Conservation (phyloP, 2,113 vertebrate species). For the Ranitomeya imitator region DNA sequence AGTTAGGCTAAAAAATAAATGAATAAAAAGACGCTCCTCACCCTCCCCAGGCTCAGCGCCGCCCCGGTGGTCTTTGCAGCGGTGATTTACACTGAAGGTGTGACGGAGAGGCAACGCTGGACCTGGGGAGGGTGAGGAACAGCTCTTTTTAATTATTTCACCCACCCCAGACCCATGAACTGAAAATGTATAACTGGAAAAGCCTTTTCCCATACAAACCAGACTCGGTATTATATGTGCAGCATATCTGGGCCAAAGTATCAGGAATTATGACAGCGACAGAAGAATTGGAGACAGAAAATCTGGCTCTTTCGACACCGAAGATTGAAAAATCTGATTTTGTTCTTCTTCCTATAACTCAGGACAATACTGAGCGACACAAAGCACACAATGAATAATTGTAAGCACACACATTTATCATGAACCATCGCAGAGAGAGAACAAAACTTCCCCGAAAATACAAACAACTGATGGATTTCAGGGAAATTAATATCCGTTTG, state of each 20-base stretch:
- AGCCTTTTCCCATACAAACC: neutral
- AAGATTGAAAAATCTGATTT: slow-evolving; percentile 28
- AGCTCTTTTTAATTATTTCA: too few species aligned
- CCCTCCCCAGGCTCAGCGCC: too few species aligned
- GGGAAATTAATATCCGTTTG: slow-evolving; percentile 47
- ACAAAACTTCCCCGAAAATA: slow-evolving; percentile 16
- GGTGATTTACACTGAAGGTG: too few species aligned
- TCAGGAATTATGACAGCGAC: neutral
- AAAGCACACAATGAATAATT: slow-evolving; percentile 10
- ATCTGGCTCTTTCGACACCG: neutral
- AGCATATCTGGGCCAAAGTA: neutral
- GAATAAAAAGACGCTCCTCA: too few species aligned
- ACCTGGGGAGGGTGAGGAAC: too few species aligned
- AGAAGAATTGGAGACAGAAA: neutral
- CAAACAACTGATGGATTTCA: slow-evolving; percentile 47
- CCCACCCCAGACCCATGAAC: too few species aligned
- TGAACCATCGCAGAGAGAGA: neutral
- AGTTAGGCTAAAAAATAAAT: too few species aligned
- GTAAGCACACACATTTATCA: slow-evolving; percentile 30
- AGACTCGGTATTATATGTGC: neutral
- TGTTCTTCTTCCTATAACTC: neutral
- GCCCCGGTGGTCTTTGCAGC: too few species aligned
- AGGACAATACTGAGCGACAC: neutral
- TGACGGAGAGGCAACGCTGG: too few species aligned
- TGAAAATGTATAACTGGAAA: neutral